Conservation (phyloP, 2,888 invertebrate genomes). For the Morpho helenor region DNA sequence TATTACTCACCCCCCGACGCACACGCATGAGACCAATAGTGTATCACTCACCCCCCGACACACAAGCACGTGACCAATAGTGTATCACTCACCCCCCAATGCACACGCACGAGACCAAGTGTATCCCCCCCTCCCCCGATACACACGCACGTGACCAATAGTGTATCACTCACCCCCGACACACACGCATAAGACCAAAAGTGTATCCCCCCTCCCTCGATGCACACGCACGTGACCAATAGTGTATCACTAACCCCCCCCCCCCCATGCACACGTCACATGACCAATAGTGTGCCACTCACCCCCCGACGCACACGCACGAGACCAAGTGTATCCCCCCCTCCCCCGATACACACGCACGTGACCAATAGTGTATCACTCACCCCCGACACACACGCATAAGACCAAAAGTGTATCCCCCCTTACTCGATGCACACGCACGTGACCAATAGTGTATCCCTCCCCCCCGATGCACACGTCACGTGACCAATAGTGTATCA, state of each 20-base stretch:
- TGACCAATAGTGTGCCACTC: conserved; percentile 35
- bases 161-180: conserved; percentile 78
- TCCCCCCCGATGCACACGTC: no score
- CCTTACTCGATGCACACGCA: conserved; percentile 85
- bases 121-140: conserved; percentile 89
- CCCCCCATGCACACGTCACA: conserved; percentile 25
- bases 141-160: conserved; percentile 79
- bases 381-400: conserved; percentile 83
- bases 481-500: background rate
- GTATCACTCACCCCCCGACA: conserved; percentile 33
- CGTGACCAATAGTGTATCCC: conserved; percentile 74
- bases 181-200: conserved; percentile 84
- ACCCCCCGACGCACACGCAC: conserved; percentile 84
- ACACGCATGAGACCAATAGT: no score
- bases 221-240: conserved; percentile 88
- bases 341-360: conserved; percentile 79
- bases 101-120: conserved; percentile 84
- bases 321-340: conserved; percentile 86
- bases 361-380: conserved; percentile 36
- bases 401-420: conserved; percentile 86
- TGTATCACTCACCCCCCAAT: conserved; percentile 80
- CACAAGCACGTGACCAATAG: no score
- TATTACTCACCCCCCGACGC: conserved; percentile 64
- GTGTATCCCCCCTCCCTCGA: conserved; percentile 83
- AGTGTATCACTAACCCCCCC: conserved; percentile 77